A percentile compares a stretch with the other conserved stretches of the same genome.
These are phyloP conservation scores for Lucilia sericata DNA, from an alignment of 1,140 invertebrate genomes.

Conservation along the genomic window DNA sequence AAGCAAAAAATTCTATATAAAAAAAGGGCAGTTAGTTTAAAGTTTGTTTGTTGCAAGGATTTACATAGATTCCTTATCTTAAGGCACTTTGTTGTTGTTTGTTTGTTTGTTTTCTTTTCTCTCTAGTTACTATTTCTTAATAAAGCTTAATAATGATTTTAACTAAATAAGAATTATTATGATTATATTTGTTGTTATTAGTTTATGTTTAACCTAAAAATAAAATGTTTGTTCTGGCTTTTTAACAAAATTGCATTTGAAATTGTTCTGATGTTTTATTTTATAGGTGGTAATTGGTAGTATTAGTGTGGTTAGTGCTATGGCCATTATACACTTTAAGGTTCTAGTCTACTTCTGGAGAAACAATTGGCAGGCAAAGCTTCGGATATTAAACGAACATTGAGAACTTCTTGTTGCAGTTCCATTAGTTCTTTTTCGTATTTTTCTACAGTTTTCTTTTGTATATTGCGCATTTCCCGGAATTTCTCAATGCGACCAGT, in stretches of 20 bases:
- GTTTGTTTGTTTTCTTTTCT: not conserved
- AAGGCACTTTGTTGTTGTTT: slow-evolving; percentile 24
- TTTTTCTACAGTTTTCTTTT: slow-evolving; percentile 83
- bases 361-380: slow-evolving; percentile 88
- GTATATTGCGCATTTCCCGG: slow-evolving; percentile 78
- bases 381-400: slow-evolving; percentile 86
- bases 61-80: not conserved
- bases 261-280: slow-evolving; percentile 15
- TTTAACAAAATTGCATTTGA: not conserved
- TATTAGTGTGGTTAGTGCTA: not conserved
- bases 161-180: slow-evolving; percentile 27
- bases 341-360: slow-evolving; percentile 76
- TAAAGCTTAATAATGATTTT: slow-evolving; percentile 42
- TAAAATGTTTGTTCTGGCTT: slow-evolving; percentile 69
- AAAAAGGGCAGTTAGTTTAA: not conserved
- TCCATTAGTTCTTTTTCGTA: slow-evolving; percentile 84
- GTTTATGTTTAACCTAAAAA: slow-evolving; percentile 35
- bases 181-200: not conserved
- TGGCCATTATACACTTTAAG: slow-evolving; percentile 56
- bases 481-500: slow-evolving; percentile 81
- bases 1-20: no score
- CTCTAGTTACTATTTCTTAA: slow-evolving; percentile 23
- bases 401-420: slow-evolving; percentile 84
- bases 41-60: not conserved
- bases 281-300: slow-evolving; percentile 3